Conservation (phyloP, 2,888 invertebrate genomes). For the Anticlea derivata region DNA sequence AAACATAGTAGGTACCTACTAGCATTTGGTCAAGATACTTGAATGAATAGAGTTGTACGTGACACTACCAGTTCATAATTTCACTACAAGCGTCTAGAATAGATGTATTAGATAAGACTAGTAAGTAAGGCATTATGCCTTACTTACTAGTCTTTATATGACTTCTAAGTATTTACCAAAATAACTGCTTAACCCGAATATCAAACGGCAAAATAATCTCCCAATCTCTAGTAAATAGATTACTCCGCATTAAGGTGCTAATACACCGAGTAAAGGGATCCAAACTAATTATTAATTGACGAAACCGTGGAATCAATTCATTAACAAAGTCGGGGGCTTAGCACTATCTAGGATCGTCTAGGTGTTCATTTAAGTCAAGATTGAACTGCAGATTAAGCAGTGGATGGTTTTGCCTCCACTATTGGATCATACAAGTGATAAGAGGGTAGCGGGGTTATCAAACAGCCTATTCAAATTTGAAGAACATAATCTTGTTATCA, state of each 20-base stretch:
- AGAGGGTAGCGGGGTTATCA: slow-evolving; percentile 24
- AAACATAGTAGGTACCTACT: neutral
- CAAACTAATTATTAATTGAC: slow-evolving; percentile 57
- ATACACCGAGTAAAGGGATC: slow-evolving; percentile 32
- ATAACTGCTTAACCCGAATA: neutral
- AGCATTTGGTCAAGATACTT: slow-evolving; percentile 10
- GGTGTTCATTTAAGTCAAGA: slow-evolving; percentile 81
- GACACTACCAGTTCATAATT: too few species aligned
- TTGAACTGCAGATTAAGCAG: slow-evolving; percentile 75
- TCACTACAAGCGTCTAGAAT: too few species aligned
- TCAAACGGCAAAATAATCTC: slow-evolving; percentile 10
- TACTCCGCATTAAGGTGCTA: slow-evolving; percentile 24
- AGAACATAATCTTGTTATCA: too few species aligned
- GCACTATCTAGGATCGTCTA: slow-evolving; percentile 70
- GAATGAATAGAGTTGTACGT: too few species aligned
- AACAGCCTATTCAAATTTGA: too few species aligned
- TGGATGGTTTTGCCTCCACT: slow-evolving; percentile 60
- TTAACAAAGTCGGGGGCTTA: slow-evolving; percentile 71
- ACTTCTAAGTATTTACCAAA: neutral
- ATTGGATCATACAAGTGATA: slow-evolving; percentile 37
- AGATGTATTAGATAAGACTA: too few species aligned
- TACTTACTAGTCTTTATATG: too few species aligned
- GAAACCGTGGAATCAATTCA: slow-evolving; percentile 74
- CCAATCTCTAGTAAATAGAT: slow-evolving; percentile 18
- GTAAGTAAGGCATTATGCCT: too few species aligned